A percentile compares a stretch with the other conserved stretches of the same genome.
Conservation (phyloP, 2,113 vertebrate genomes). For the Prinia subflava region DNA sequence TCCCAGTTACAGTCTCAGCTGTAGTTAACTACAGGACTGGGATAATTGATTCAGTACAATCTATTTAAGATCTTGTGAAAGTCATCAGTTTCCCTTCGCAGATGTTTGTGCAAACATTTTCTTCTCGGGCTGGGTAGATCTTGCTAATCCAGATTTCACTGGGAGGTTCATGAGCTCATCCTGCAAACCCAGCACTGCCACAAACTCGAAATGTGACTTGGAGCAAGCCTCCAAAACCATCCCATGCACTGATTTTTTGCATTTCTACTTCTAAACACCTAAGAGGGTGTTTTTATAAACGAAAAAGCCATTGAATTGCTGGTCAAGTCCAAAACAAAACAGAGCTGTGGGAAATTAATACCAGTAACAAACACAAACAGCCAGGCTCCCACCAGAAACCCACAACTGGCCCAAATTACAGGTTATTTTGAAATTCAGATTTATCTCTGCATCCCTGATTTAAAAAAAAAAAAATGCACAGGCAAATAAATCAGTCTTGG, state of each 20-base stretch:
- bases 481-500: background rate
- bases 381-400: background rate
- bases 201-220: background rate
- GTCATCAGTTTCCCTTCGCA: background rate
- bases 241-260: accelerated
- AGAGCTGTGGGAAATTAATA: background rate
- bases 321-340: background rate
- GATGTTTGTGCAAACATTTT: background rate
- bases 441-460: background rate
- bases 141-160: background rate
- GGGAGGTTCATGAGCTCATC: background rate
- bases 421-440: background rate
- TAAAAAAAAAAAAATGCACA: background rate
- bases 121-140: background rate
- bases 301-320: background rate
- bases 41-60: background rate
- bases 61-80: slow-evolving; percentile 3
- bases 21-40: background rate
- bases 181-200: background rate
- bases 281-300: background rate
- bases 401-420: background rate
- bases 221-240: background rate
- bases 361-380: background rate
- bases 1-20: background rate
- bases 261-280: background rate